Evolutionary conservation across 1,140 invertebrate species (phyloP).

Genomic region (Heliconius eleuchia): DNA sequence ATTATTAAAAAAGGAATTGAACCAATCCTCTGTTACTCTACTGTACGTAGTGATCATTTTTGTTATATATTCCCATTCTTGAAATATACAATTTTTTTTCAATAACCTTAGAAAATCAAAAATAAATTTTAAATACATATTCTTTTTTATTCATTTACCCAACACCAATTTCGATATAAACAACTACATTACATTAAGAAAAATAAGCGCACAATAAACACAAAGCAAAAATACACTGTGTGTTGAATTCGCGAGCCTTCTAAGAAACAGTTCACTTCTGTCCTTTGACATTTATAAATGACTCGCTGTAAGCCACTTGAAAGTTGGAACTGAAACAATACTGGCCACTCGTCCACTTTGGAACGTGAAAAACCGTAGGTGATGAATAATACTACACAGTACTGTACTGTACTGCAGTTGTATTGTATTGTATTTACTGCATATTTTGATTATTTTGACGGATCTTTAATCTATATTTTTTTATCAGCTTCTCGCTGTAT

Average conservation of each 20-base stretch:
- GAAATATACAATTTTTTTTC: no score
- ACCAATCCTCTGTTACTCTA: no score
- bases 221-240: neutral
- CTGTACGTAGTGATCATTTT: no score
- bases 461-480: no score
- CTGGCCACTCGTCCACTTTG: slow-evolving; percentile 8
- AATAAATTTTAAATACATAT: no score
- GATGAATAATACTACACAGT: neutral
- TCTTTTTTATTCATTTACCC: no score
- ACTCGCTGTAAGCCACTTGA: slow-evolving; percentile 11
- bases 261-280: slow-evolving; percentile 11
- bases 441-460: neutral
- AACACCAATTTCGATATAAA: neutral
- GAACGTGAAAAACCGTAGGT: neutral
- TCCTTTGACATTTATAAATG: slow-evolving; percentile 11
- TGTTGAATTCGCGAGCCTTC: slow-evolving; percentile 7
- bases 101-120: no score
- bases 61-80: no score
- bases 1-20: no score
- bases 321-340: slow-evolving; percentile 10
- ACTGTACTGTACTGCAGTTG: neutral
- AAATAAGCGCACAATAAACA: slow-evolving; percentile 4
- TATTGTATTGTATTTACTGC: neutral
- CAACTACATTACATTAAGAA: neutral
- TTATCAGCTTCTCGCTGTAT: no score